Conservation (phyloP, 2,797 vertebrate genomes). For the Coranthus polyacanthus region DNA sequence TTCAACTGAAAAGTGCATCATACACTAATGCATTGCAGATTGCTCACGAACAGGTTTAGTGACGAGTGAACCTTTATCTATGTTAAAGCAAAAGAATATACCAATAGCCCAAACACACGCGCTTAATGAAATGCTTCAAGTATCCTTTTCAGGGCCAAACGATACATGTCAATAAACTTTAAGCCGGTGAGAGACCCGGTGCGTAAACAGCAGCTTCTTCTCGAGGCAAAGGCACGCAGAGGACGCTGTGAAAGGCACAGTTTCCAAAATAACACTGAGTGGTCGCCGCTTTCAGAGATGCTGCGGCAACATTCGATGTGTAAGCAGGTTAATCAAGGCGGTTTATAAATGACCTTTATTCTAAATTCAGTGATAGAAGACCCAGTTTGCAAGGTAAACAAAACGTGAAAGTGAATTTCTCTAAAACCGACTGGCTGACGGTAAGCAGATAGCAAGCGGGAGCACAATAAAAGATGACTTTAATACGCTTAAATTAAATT, state of each 20-base stretch:
- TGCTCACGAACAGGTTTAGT: background rate
- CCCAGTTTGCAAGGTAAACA: background rate
- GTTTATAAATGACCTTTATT: conserved; percentile 9
- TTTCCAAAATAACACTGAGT: conserved; percentile 53
- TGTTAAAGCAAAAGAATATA: background rate
- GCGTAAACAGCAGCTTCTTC: background rate
- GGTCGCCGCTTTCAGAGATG: conserved; percentile 41
- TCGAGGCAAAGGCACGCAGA: conserved; percentile 1
- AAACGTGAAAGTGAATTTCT: conserved; percentile 17
- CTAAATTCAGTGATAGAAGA: fast-evolving
- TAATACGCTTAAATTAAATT: background rate
- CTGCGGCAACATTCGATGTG: conserved; percentile 5
- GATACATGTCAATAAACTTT: too few species aligned
- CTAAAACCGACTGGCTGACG: too few species aligned
- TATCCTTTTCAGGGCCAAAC: background rate
- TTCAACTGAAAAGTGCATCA: conserved; percentile 8
- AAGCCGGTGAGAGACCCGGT: background rate
- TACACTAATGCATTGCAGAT: background rate
- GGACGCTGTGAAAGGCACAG: conserved; percentile 37
- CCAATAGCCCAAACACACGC: conserved; percentile 2
- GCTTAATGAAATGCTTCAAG: background rate
- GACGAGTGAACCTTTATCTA: conserved; percentile 1
- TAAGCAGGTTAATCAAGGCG: background rate
- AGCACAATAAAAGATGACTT: background rate
- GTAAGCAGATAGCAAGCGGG: too few species aligned